Evolutionary conservation across 2,797 vertebrate species (phyloP), one percentile per base, ranked within the genome.

Genomic region (Phoeniculus purpureus): DNA sequence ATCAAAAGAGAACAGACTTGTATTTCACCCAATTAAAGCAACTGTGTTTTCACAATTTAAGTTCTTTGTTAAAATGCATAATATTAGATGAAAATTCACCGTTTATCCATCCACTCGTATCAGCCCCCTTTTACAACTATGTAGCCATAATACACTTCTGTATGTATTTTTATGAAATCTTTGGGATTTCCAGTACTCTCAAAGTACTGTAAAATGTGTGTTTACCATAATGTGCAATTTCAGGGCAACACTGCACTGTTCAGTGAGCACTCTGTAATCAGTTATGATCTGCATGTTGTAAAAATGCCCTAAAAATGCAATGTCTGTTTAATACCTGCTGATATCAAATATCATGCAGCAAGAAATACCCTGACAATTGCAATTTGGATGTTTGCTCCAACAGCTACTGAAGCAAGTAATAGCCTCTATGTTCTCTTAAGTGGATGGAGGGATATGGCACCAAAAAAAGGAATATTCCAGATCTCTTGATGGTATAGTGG

Each of bases 311-410:
- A 27, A 59, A 31, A 85, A 54, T 37, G 9, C 3, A 6, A 9
- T 34, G 52, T 78, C 29, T 68, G 22, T 87, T 75, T 91, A 66
- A 70, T 64, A 56, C 34, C 50, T 75, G 37, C 32, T 74, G 68
- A 18, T 77, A 34, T 19, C 55, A 70, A 51, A 40, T 43, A 37
- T 16, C 21, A 58, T 0, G 2, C 86, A 80, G 56, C 34, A 37
- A 62, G 58, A 55, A 77, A 59, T 58, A 72, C 19, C 16, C 70
- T 78, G 50, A 61, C 29, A 70, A 61, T 26, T 56, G 12, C 62
- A 71, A 10, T 84, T 79, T 54, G 27, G 37, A 72, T 43, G 11
- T 65, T 65, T 85, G 14, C 68, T 90, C 55, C 54, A 47, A 2
- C 50, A 87, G 20, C 13, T 77, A 27, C 48, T 66, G 51, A 84